These are phyloP conservation scores for Calameuta idolon DNA, from an alignment of 2,888 invertebrate genomes.

Conservation along the genomic window DNA sequence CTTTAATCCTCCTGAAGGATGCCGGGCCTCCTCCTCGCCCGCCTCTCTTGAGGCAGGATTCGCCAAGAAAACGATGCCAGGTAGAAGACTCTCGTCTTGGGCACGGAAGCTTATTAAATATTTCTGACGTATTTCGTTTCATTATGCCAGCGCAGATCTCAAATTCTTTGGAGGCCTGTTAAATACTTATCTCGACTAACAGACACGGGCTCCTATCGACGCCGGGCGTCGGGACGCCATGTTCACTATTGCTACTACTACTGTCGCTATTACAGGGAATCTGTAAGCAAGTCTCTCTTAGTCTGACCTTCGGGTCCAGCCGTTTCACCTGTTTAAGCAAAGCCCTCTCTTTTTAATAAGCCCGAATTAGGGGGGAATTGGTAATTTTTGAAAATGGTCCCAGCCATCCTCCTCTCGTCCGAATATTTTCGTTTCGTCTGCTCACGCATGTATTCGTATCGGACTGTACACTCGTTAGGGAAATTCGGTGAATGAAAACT, in stretches of 20 bases:
- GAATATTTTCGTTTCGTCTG: not conserved
- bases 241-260: not conserved
- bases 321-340: not conserved
- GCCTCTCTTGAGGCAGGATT: constrained; percentile 38
- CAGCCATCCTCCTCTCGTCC: not conserved
- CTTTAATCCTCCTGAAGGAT: constrained; percentile 49
- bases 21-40: not conserved
- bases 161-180: constrained; percentile 48
- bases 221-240: too few species aligned
- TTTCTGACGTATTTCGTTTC: constrained; percentile 60
- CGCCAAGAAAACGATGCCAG: constrained; percentile 35
- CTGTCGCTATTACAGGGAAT: not conserved
- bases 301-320: not conserved
- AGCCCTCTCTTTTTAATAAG: constrained; percentile 1
- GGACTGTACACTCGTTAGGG: not conserved
- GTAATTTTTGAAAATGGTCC: not conserved
- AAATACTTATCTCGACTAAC: constrained; percentile 28
- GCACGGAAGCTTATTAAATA: constrained; percentile 61
- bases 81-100: constrained; percentile 31
- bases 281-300: not conserved
- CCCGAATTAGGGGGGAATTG: not conserved
- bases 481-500: not conserved
- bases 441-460: not conserved
- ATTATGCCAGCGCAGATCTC: constrained; percentile 46
- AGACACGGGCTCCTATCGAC: not conserved